Base-by-base conservation (phyloP, 1,140 invertebrate species). In the Latrodectus geometricus region DNA sequence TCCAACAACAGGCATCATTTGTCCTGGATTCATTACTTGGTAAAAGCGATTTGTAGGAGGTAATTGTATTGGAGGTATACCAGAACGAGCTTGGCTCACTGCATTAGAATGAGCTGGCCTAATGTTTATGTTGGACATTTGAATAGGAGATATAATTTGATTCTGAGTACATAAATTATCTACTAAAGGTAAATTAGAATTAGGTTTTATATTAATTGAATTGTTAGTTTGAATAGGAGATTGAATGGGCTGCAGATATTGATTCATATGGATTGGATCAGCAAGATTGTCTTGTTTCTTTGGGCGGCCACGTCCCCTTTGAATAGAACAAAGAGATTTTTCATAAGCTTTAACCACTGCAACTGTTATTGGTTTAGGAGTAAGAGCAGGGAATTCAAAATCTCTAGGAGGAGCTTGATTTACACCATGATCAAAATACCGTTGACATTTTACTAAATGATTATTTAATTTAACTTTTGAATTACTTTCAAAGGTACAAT, bases 401-500 rank as follows among this genome's bases (percentile, higher is more conserved):
- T 97, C 96, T 11, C 94, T 91, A 0, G 96, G 94, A 8, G 97
- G 96, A 88, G 95, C 94, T 87, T 97, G 91, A 89, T 97, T 97
- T 50, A 94, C 92, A 81, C 97, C 96, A 0, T 95, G 94, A 90
- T 96, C 94, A 91, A 97, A 98, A 90, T 97, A 96, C 91, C 97
- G 97, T 20, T 94, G 93, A 92, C 97, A 99, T 7, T 96, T 94
- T n/a, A 95, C 93, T 86, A 95, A 93, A 92, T 98, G 97, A 20
- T 96, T 93, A 0, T 95, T 96, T 76, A 98, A 91, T 92, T 98
- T 97, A n/a, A 95, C 95, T 91, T 98, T 98, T 82, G 96, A 95
- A 90, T 97, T 97, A 89, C 97, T 96, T 90, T 98, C 97, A 90
- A 97, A 98, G 0, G 96, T 95, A 93, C 97, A 99, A 90, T 97